These are phyloP conservation scores for Radopholus similis DNA, from an alignment of 1,140 invertebrate genomes.

Conservation along the genomic window DNA sequence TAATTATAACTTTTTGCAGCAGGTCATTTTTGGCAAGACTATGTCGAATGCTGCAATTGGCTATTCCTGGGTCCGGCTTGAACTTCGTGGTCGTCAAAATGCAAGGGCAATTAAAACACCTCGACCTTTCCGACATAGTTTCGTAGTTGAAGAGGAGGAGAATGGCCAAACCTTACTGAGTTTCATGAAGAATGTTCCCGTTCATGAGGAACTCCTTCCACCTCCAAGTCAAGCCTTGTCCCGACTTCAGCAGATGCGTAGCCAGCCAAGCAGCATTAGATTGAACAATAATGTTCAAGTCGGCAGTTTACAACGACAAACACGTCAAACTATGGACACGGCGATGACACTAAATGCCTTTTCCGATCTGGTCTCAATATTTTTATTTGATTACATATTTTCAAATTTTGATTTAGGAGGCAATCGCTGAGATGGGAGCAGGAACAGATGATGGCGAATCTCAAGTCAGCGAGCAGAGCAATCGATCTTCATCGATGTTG, in stretches of 20 bases:
- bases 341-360: slow-evolving; percentile 16
- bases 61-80: slow-evolving; percentile 3
- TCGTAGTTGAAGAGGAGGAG: slow-evolving; percentile 16
- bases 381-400: background rate
- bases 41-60: background rate
- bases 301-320: background rate
- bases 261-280: background rate
- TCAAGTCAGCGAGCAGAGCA: slow-evolving; percentile 10
- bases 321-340: slow-evolving; percentile 3
- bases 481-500: background rate
- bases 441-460: slow-evolving; percentile 16
- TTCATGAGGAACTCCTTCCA: slow-evolving; percentile 17
- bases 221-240: slow-evolving; percentile 1
- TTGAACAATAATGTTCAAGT: background rate
- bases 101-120: background rate
- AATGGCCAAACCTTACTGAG: slow-evolving; percentile 12
- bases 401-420: slow-evolving; percentile 13
- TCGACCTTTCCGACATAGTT: background rate
- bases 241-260: background rate
- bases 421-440: slow-evolving; percentile 25
- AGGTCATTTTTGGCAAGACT: background rate
- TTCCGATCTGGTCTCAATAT: slow-evolving; percentile 6
- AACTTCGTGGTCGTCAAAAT: slow-evolving; percentile 15
- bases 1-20: background rate
- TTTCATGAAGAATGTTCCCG: slow-evolving; percentile 14